Base-by-base conservation (phyloP, 2,888 invertebrate genomes). In the Acanthacorydalis orientalis region DNA sequence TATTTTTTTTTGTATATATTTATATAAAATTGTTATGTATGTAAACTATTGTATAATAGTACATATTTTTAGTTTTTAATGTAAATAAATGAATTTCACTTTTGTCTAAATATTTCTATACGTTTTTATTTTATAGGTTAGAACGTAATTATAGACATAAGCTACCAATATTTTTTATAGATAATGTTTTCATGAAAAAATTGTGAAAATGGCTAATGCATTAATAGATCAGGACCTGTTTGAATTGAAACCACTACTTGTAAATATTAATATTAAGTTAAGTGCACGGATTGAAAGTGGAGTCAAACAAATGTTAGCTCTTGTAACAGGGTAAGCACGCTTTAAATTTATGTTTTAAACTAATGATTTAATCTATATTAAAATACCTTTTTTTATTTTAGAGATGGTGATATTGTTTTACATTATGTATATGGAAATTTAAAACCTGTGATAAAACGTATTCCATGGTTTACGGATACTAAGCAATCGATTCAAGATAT, bases 401-500 rank as follows among this genome's bases (percentile, higher is more conserved):
- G 66, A 47, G 59, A 62, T 51, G 61, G 61, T 14, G 64, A 67
- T 53, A 57, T 67, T 48, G 59, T 67, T 7, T 51, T 67, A 33
- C 59, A 65, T 51, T 67, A 67, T 50, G 60, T 59, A 23, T 66
- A 62, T 55, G 66, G 67, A 14, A 66, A 65, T 52, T 52, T 66
- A 38, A 55, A 62, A 12, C 58, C 64, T 31, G 59, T 64, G 40
- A 48, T 66, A 34, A 66, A 60, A 54, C 57, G 61, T 51, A 58
- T 67, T 43, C 62, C 64, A 45, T 67, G 67, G 67, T 59, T 63
- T 48, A 59, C 57, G 12, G 65, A 65, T 48, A 58, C 57, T 35
- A 56, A 57, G 43, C 65, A 65, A 56, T 48, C 67, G 35, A 73
- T 82, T 49, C 73, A 79, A 60, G 79, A 79, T 59, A 69, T 88